Base-by-base conservation (phyloP, 2,888 invertebrate genomes). In the Schizotus pectinicornis region DNA sequence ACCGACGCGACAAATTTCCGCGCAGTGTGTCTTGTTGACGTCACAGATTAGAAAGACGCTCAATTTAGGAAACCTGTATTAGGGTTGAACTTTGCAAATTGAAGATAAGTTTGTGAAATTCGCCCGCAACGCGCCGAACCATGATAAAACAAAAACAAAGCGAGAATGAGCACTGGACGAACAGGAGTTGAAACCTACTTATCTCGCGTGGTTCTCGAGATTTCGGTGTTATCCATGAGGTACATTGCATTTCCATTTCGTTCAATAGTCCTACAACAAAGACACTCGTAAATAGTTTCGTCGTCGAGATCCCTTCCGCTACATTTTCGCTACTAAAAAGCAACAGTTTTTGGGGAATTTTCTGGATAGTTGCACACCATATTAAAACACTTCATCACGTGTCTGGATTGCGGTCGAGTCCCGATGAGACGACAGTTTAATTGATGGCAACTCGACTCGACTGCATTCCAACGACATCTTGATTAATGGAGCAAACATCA, bases 241-340 rank as follows among this genome's bases (percentile, higher is more conserved):
- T 60, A 66, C 64, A 67, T 61, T 63, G 65, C 69, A 64, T 73
- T 73, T 62, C 72, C 72, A 57, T 61, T 74, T 67, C 74, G 70
- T 65, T 73, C 74, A 66, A 65, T 64, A 68, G 68, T 65, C 71
- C 73, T 74, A 70, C 67, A 71, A 71, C 65, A 69, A 65, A 70
- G 56, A 68, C 65, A 47, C 33, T 11, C 39, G 13, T 39, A 11
- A 13, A 12, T 14, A 37, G 9, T 14, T 13, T n/a, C 22, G 13
- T 22, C 36, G 37, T 14, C 14, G 13, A 22, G 9, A n/a, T 47
- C 13, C 6, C 30, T 22, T 14, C 11, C 14, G 11, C 11, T 36
- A 1, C 33, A 9, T 9, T 22, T 13, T 31, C 32, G 12, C 8
- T 30, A 14, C 12, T 7, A 34, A 47, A 34, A 37, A n/a, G 33